phyloP scores from a whole-genome alignment of 2,888 invertebrate species.

The Salticus scenicus region DNA sequence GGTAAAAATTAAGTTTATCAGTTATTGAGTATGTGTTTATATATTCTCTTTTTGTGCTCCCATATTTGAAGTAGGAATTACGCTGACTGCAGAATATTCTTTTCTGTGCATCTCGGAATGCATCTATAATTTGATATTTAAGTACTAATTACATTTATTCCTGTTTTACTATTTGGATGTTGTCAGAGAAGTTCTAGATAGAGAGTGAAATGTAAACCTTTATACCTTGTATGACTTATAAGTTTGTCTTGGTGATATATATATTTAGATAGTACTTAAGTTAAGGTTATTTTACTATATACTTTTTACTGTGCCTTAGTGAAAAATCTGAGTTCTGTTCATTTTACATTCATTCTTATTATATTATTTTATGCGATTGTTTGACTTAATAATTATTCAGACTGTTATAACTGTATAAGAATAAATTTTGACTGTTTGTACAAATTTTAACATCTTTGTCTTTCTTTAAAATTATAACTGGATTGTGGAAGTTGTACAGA shows the following conservation, averaged over 20 bases:
- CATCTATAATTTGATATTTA: too few species aligned
- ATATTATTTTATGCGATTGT: constrained; percentile 34
- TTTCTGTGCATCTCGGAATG: too few species aligned
- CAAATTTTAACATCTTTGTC: too few species aligned
- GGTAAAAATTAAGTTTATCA: too few species aligned
- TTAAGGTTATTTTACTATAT: constrained; percentile 55
- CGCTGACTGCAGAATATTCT: too few species aligned
- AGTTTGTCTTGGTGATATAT: constrained; percentile 40
- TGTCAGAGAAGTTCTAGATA: constrained; percentile 25
- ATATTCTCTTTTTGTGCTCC: too few species aligned
- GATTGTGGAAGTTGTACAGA: too few species aligned
- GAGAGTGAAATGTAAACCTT: constrained; percentile 6
- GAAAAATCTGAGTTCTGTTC: constrained; percentile 46
- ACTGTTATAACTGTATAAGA: constrained; percentile 48
- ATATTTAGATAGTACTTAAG: constrained; percentile 64
- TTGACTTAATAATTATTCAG: constrained; percentile 36
- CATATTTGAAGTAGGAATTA: too few species aligned
- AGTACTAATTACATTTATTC: background rate
- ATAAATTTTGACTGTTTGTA: constrained; percentile 61
- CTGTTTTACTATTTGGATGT: constrained; percentile 8
- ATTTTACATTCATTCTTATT: constrained; percentile 37
- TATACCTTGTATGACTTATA: background rate
- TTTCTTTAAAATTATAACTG: too few species aligned
- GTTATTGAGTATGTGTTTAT: too few species aligned
- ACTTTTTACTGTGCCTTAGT: constrained; percentile 68